Evolutionary conservation across 2,888 invertebrate species (phyloP).

Genomic region (Euplexia lucipara): DNA sequence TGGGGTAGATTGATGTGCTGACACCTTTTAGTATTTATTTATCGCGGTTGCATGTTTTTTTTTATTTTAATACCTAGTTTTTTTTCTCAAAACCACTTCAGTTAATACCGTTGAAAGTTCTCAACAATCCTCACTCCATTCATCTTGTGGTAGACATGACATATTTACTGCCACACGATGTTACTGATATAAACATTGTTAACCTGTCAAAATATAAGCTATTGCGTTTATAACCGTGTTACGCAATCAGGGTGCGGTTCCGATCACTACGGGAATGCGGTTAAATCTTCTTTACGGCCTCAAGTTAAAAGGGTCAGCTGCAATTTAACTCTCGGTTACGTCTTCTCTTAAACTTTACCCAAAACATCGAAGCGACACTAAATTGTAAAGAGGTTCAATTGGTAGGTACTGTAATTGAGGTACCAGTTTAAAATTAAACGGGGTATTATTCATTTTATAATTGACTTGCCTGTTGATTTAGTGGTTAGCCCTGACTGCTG

Average conservation of each 20-base stretch:
- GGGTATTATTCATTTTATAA: too few species aligned
- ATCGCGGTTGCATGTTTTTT: too few species aligned
- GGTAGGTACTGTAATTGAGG: neutral
- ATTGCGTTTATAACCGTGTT: constrained; percentile 6
- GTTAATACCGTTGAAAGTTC: neutral
- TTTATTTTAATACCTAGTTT: too few species aligned
- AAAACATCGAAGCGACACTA: neutral
- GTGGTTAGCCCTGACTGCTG: too few species aligned
- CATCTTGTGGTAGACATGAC: neutral
- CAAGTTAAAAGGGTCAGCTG: constrained; percentile 25
- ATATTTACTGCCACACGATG: neutral
- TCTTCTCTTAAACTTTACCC: constrained; percentile 15
- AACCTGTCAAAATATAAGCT: constrained; percentile 32
- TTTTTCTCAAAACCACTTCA: too few species aligned
- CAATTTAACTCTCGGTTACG: constrained; percentile 7
- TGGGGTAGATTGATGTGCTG: too few species aligned
- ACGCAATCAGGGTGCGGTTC: constrained; percentile 22
- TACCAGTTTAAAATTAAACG: too few species aligned
- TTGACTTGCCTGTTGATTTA: too few species aligned
- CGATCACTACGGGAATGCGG: constrained; percentile 22
- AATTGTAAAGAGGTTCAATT: constrained; percentile 10
- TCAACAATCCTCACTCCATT: constrained; percentile 1
- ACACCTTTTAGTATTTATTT: too few species aligned
- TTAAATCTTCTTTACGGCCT: constrained; percentile 39
- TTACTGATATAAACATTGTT: constrained; percentile 10